These are phyloP conservation scores for Anolis apletophallus DNA, from an alignment of 2,797 vertebrate species.

Conservation along the genomic window DNA sequence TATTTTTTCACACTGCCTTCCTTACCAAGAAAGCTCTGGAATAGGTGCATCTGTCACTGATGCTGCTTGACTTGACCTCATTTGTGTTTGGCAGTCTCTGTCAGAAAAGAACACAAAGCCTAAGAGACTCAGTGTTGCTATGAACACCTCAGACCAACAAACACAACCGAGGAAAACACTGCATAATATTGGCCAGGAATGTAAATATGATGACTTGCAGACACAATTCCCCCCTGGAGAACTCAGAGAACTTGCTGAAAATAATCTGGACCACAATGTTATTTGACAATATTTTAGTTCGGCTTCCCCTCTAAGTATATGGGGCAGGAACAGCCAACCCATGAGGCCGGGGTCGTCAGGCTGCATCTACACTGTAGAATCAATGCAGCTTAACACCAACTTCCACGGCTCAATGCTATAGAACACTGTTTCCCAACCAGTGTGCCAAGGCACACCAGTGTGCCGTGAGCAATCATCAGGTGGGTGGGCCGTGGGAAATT, in stretches of 20 bases:
- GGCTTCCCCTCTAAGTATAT: not conserved
- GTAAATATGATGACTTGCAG: constrained; percentile 9
- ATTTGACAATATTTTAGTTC: no score
- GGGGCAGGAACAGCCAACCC: not conserved
- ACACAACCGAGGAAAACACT: constrained; percentile 22
- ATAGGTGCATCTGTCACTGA: constrained; percentile 67
- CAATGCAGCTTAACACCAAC: not conserved
- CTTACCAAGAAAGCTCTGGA: constrained; percentile 67
- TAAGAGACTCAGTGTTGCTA: constrained; percentile 49
- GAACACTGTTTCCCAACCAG: no score
- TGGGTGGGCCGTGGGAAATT: no score
- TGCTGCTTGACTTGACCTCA: constrained; percentile 71
- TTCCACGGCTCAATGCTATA: no score
- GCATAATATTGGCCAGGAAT: not conserved
- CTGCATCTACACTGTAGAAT: not conserved
- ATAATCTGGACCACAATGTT: no score
- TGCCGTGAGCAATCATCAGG: no score
- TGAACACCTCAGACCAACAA: constrained; percentile 46
- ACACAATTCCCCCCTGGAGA: not conserved
- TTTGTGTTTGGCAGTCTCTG: constrained; percentile 66
- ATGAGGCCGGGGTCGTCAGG: not conserved
- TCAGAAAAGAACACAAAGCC: constrained; percentile 48
- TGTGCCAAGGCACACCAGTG: no score
- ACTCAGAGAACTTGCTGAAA: no score
- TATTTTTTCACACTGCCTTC: constrained; percentile 62